Evolutionary conservation across 2,113 vertebrate genomes (phyloP), one percentile per base, ranked within the genome.

Genomic region (Mixornis gularis): DNA sequence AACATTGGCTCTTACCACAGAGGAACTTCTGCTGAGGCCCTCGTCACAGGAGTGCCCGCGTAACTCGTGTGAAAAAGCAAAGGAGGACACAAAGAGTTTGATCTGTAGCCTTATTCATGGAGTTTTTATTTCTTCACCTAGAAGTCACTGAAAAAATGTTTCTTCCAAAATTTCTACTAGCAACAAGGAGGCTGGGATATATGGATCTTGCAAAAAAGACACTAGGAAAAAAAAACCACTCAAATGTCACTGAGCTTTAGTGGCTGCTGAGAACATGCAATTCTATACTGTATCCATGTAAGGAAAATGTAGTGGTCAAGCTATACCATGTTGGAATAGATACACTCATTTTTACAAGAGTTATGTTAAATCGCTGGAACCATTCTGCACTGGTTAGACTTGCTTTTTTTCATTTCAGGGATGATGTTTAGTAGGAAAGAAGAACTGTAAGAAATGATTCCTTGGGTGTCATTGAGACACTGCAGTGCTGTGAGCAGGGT

Each of bases 41-140:
- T 95, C 85, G 16, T 89, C 84, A 74, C 89, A 66, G 94, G 95
- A 94, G 97, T 88, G 92, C 96, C 92, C 66, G 1, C 27, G 90
- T 87, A 95, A 87, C 95, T 95, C 89, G 5, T 90, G 95, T 95
- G 95, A 95, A 94, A 96, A 96, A 95, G 97, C 95, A 69, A 95
- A 92, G 89, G 95, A 97, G 96, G 95, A 97, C 95, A 66, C 97
- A 94, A 95, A 65, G 96, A 98, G 97, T 97, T 96, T 98, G 98
- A 98, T 97, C 97, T 98, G 97, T 98, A 98, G 98, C 98, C 98
- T 99, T 98, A 99, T 97, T 98, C 96, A 96, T 97, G 97, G 97
- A 97, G 92, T 95, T 97, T 97, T 97, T 97, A 95, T 97, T 98
- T 98, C 97, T 97, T 98, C 97, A 97, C 95, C 20, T 94, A 96